phyloP scores from a whole-genome alignment of 2,113 vertebrate genomes.

The Heterocephalus glaber region DNA sequence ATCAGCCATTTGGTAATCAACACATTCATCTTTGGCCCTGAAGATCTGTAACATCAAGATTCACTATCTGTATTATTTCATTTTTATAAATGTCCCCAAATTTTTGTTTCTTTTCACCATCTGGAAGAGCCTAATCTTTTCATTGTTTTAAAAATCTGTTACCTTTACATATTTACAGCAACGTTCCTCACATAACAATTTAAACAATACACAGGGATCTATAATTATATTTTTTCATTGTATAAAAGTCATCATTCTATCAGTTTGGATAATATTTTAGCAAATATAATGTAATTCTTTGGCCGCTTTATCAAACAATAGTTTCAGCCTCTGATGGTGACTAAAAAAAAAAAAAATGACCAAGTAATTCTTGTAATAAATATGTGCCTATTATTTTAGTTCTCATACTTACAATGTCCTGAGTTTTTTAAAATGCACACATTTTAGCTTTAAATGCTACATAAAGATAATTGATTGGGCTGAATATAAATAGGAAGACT shows the following conservation, averaged over 20 bases:
- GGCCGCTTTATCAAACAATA: too few species aligned
- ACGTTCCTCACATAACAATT: too few species aligned
- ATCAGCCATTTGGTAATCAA: neutral
- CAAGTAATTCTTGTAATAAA: neutral
- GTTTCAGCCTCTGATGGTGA: too few species aligned
- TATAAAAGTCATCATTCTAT: too few species aligned
- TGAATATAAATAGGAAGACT: slow-evolving; percentile 2
- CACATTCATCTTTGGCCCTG: neutral
- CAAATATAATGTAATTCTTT: too few species aligned
- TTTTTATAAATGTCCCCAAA: neutral
- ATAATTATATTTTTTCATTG: too few species aligned
- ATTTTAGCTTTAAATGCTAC: neutral
- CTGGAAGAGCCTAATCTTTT: too few species aligned
- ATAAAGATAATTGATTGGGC: neutral
- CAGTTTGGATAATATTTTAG: too few species aligned
- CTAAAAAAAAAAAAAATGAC: neutral
- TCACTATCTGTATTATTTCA: neutral
- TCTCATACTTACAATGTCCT: neutral
- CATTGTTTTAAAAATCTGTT: too few species aligned
- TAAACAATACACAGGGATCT: too few species aligned
- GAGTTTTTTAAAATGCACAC: neutral
- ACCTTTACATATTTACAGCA: too few species aligned
- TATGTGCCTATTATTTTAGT: neutral
- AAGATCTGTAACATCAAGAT: neutral
- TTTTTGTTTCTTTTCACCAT: neutral